Evolutionary conservation across 1,140 invertebrate genomes (phyloP).

Genomic region (Paraescarpia echinospica): DNA sequence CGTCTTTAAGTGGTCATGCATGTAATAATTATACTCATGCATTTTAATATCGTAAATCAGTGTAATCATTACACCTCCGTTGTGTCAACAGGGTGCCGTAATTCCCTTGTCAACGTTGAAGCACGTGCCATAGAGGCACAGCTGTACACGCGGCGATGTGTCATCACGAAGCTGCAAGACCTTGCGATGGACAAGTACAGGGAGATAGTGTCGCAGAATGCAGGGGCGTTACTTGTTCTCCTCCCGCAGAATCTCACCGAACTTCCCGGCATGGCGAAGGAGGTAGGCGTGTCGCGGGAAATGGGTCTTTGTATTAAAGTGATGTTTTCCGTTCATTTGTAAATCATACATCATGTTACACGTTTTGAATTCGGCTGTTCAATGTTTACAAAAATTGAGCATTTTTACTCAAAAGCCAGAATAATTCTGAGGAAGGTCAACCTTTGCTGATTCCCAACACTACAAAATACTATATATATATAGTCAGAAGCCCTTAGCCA

Average conservation of each 20-base stretch:
- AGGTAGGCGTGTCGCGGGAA: constrained; percentile 62
- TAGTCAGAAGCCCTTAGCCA: too few relatives aligned
- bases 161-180: constrained; percentile 77
- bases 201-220: constrained; percentile 73
- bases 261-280: constrained; percentile 68
- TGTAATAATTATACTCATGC: constrained; percentile 49
- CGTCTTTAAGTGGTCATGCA: constrained; percentile 63
- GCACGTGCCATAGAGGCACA: constrained; percentile 82
- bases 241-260: constrained; percentile 74
- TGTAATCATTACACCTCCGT: too few relatives aligned
- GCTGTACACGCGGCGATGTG: constrained; percentile 83
- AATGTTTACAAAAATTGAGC: too few relatives aligned
- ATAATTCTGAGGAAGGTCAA: too few relatives aligned
- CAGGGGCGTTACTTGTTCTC: constrained; percentile 81
- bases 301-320: constrained; percentile 19
- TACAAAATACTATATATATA: too few relatives aligned
- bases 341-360: too few relatives aligned
- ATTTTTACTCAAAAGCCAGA: too few relatives aligned
- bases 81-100: constrained; percentile 72
- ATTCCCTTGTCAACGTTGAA: constrained; percentile 80
- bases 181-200: constrained; percentile 76
- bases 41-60: too few relatives aligned
- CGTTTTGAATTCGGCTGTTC: too few relatives aligned
- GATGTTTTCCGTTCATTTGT: too few relatives aligned
- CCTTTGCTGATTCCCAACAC: too few relatives aligned